Conservation (phyloP, 1,140 invertebrate genomes). For the Radopholus similis region DNA sequence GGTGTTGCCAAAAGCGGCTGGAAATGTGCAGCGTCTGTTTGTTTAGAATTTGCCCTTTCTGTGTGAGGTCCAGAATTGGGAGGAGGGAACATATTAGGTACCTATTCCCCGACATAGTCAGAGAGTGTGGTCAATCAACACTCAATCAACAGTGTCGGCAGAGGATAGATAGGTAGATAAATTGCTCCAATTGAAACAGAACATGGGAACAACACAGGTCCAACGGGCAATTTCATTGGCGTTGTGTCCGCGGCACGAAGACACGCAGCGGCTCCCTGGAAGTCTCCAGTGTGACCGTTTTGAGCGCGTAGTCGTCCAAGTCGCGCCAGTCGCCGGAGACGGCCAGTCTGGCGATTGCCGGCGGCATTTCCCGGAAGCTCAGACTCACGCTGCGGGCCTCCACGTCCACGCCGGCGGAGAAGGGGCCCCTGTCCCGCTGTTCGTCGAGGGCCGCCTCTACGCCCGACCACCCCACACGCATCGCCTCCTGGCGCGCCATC, state of each 20-base stretch:
- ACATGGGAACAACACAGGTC: not conserved
- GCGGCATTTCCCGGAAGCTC: slow-evolving; percentile 3
- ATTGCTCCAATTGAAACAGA: not conserved
- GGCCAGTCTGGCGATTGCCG: slow-evolving; percentile 10
- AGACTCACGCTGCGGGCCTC: not conserved
- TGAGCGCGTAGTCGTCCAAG: slow-evolving; percentile 15
- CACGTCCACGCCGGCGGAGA: slow-evolving; percentile 1
- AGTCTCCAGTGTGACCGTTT: not conserved
- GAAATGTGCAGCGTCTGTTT: too few species aligned
- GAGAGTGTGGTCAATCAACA: too few species aligned
- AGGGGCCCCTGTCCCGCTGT: not conserved
- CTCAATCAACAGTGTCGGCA: too few species aligned
- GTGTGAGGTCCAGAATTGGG: too few species aligned
- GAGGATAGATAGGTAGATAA: too few species aligned
- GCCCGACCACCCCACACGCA: not conserved
- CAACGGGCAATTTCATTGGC: not conserved
- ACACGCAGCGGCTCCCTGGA: slow-evolving; percentile 1
- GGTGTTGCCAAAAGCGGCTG: too few species aligned
- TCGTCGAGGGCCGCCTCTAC: not conserved
- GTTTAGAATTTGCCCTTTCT: too few species aligned
- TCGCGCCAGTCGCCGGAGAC: slow-evolving; percentile 22
- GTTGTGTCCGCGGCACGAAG: too few species aligned
- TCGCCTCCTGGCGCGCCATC: not conserved
- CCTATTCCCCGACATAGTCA: too few species aligned
- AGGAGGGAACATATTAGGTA: too few species aligned